Conservation (phyloP, 2,797 vertebrate species). For the Acridotheres tristis region DNA sequence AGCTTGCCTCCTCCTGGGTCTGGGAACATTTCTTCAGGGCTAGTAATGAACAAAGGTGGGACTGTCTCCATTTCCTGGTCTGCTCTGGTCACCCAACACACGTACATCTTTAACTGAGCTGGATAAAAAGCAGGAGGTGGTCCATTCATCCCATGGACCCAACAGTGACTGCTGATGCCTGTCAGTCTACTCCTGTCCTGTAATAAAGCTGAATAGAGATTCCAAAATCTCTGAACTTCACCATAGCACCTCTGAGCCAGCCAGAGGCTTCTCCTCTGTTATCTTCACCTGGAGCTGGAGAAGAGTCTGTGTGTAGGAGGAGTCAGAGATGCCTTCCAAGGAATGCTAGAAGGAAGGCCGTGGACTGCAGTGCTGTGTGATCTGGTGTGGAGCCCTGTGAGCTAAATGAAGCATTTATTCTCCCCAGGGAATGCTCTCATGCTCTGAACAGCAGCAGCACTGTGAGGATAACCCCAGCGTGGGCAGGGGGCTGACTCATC, state of each 20-base stretch:
- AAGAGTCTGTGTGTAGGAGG: neutral
- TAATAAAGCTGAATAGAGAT: neutral
- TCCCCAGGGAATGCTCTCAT: neutral
- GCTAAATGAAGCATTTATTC: slow-evolving; percentile 13
- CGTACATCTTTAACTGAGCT: neutral
- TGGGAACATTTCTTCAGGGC: neutral
- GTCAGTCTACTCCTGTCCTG: neutral
- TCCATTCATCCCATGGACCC: neutral
- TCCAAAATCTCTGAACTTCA: neutral
- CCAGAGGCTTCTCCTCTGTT: neutral
- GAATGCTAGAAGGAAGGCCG: neutral
- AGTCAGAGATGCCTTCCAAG: neutral
- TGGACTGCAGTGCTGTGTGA: neutral
- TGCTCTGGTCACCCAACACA: neutral
- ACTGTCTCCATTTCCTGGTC: neutral
- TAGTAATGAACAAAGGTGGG: neutral
- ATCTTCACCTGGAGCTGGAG: neutral
- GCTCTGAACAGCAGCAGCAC: slow-evolving; percentile 39
- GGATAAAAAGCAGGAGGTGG: neutral
- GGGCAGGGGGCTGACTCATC: slow-evolving; percentile 59
- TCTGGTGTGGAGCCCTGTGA: neutral
- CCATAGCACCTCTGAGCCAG: neutral
- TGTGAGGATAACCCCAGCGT: slow-evolving; percentile 40
- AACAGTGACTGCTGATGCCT: neutral
- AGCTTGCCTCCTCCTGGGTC: neutral